These are phyloP conservation scores for Scrobipalpa atriplicella DNA, from an alignment of 2,888 invertebrate genomes.

Conservation along the genomic window DNA sequence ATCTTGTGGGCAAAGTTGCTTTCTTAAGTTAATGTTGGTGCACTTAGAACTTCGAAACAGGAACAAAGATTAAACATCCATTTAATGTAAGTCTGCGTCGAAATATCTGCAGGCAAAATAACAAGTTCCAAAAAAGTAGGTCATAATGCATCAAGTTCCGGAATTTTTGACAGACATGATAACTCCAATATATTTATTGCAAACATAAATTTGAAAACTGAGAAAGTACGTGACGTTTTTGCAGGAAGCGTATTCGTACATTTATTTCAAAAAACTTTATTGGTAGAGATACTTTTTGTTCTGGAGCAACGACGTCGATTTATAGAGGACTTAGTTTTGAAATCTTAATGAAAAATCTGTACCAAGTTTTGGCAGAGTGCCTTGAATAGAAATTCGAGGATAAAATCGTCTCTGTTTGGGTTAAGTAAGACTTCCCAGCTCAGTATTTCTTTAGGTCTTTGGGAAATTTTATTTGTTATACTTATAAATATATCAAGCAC, in stretches of 20 bases:
- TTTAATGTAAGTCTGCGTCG: neutral
- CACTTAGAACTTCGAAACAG: constrained; percentile 15
- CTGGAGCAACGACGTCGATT: neutral
- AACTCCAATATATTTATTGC: constrained; percentile 17
- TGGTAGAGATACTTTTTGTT: neutral
- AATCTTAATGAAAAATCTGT: constrained; percentile 12
- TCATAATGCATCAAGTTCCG: constrained; percentile 22
- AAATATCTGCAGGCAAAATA: constrained; percentile 24
- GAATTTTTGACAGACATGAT: constrained; percentile 20
- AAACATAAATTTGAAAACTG: constrained; percentile 20
- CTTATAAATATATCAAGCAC: no score
- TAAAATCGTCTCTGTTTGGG: constrained; percentile 12
- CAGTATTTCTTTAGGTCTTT: neutral
- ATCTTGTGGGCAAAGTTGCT: constrained; percentile 31
- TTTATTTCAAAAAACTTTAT: neutral
- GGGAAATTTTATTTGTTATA: no score
- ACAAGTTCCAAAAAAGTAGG: constrained; percentile 20
- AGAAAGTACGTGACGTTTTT: neutral
- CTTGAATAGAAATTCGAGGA: neutral
- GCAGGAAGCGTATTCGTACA: neutral
- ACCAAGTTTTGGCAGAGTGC: neutral
- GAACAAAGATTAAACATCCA: constrained; percentile 8
- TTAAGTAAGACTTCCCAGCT: constrained; percentile 14
- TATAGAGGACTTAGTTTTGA: constrained; percentile 4
- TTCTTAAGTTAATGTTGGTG: constrained; percentile 21